Percentiles rank a stretch among this genome's conserved stretches.
Conservation (phyloP, 2,888 invertebrate genomes). For the Enchytraeus crypticus region DNA sequence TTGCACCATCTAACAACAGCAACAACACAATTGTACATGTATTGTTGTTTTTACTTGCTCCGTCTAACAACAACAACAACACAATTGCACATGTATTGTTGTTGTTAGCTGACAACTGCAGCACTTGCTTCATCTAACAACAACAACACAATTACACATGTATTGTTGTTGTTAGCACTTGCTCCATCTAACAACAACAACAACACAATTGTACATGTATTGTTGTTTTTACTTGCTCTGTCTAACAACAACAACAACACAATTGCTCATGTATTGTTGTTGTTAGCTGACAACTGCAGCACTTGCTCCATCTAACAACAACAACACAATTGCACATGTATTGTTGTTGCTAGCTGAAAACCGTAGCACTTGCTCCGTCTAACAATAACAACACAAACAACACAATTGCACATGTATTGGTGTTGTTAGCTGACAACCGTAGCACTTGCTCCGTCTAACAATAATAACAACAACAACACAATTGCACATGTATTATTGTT, state of each 20-base stretch:
- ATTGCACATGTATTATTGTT: no score
- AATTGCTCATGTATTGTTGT: no score
- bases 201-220: no score
- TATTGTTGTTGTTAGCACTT: no score
- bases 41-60: constrained; percentile 45
- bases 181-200: constrained; percentile 68
- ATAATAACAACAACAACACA: constrained; percentile 9
- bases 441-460: constrained; percentile 93
- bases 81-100: no score
- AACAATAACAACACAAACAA: no score
- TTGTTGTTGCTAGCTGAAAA: no score
- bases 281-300: constrained; percentile 88
- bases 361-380: no score
- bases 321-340: no score
- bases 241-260: constrained; percentile 53
- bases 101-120: constrained; percentile 90
- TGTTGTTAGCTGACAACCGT: constrained; percentile 70
- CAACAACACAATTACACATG: no score
- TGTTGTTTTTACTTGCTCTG: constrained; percentile 97
- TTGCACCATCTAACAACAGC: no score
- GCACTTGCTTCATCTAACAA: constrained; percentile 97
- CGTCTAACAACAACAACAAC: no score
- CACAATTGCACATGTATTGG: constrained; percentile 46
- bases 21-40: constrained; percentile 43
- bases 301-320: constrained; percentile 83